A percentile compares a stretch with the other conserved stretches of the same genome.
Conservation (phyloP, 2,888 invertebrate species). For the Spodoptera exigua region DNA sequence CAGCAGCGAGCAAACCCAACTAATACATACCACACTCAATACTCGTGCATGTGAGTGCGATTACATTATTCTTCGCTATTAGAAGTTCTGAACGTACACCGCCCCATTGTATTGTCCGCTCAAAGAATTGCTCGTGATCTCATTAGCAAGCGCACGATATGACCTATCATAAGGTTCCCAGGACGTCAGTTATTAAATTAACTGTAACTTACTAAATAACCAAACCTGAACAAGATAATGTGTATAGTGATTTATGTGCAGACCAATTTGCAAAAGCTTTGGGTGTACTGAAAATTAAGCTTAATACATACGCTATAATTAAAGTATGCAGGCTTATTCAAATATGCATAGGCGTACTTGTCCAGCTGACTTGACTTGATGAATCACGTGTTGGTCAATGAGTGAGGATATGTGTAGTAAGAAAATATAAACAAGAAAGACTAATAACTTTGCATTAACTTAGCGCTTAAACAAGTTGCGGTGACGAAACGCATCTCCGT, state of each 20-base stretch:
- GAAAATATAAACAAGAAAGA: slow-evolving; percentile 57
- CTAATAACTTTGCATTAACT: slow-evolving; percentile 55
- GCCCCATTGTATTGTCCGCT: slow-evolving; percentile 28
- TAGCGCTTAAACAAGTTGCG: slow-evolving; percentile 41
- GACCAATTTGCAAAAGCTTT: slow-evolving; percentile 32
- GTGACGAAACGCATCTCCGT: slow-evolving; percentile 47
- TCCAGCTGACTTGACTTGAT: slow-evolving; percentile 27
- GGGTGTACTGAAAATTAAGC: slow-evolving; percentile 21
- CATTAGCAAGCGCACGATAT: slow-evolving; percentile 44
- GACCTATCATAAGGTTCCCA: slow-evolving; percentile 48
- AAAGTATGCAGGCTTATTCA: slow-evolving; percentile 21
- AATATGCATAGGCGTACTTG: slow-evolving; percentile 1
- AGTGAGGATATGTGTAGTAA: slow-evolving; percentile 50
- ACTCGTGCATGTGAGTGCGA: slow-evolving; percentile 10
- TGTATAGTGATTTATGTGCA: slow-evolving; percentile 26
- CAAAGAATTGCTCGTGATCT: slow-evolving; percentile 35
- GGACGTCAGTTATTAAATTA: slow-evolving; percentile 39
- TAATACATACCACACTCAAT: slow-evolving; percentile 16
- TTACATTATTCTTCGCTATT: slow-evolving; percentile 25
- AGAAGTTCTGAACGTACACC: slow-evolving; percentile 29
- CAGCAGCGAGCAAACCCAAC: slow-evolving; percentile 27
- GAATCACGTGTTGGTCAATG: slow-evolving; percentile 55
- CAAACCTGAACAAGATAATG: slow-evolving; percentile 31
- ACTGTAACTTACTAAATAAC: slow-evolving; percentile 30
- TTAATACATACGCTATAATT: slow-evolving; percentile 20